phyloP scores from a whole-genome alignment of 2,113 vertebrate genomes.

The Desmodus rotundus region DNA sequence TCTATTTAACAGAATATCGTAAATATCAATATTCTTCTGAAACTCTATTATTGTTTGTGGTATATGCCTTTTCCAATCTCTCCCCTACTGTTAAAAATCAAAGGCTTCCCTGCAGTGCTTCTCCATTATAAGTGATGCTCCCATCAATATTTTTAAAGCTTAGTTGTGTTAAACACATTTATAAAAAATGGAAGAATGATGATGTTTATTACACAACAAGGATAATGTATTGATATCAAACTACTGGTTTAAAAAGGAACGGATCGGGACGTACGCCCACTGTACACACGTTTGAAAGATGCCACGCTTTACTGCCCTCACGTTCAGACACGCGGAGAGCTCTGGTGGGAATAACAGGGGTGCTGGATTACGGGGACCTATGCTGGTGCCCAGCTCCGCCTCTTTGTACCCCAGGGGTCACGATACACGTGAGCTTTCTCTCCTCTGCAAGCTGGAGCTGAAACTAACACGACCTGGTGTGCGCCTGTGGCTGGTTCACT shows the following conservation, averaged over 20 bases:
- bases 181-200: background rate
- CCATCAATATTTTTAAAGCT: background rate
- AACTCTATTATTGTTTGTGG: background rate
- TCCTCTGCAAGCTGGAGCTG: background rate
- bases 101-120: background rate
- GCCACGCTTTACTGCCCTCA: background rate
- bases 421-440: background rate
- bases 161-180: background rate
- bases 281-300: background rate
- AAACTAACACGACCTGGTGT: background rate
- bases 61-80: background rate
- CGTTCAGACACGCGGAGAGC: background rate
- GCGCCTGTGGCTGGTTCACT: background rate
- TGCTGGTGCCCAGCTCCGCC: background rate
- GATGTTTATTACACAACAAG: background rate
- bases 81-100: background rate
- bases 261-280: background rate
- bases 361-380: background rate
- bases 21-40: background rate
- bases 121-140: background rate
- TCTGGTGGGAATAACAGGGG: background rate
- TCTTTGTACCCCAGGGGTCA: background rate
- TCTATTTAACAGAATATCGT: background rate
- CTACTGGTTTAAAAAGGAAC: background rate
- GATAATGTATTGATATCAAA: background rate